Evolutionary conservation across 2,888 invertebrate species (phyloP).

Genomic region (Sarcophaga caerulescens): DNA sequence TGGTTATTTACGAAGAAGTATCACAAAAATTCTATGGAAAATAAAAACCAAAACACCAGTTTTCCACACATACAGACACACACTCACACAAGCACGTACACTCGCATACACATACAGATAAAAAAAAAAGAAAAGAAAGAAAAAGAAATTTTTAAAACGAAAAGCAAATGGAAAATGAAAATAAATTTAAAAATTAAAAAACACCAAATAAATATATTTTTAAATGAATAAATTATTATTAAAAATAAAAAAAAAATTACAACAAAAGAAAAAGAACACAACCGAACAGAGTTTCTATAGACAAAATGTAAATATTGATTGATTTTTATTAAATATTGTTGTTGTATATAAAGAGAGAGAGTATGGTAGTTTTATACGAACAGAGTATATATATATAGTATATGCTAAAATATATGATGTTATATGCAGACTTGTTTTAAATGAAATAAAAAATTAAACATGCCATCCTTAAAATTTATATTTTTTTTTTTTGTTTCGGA

Average conservation of each 20-base stretch:
- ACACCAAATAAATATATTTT: too few species aligned
- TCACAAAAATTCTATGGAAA: too few species aligned
- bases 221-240: too few species aligned
- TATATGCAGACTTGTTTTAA: constrained; percentile 52
- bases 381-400: neutral
- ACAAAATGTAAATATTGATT: constrained; percentile 59
- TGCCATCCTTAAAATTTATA: constrained; percentile 35
- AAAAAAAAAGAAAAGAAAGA: too few species aligned
- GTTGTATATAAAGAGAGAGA: neutral
- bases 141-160: too few species aligned
- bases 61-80: too few species aligned
- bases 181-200: too few species aligned
- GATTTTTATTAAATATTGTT: constrained; percentile 25
- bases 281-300: constrained; percentile 41
- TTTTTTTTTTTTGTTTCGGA: constrained; percentile 14
- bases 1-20: neutral
- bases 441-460: constrained; percentile 37
- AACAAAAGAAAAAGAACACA: constrained; percentile 15
- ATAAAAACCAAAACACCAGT: too few species aligned
- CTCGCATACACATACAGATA: too few species aligned
- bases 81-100: too few species aligned
- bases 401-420: constrained; percentile 53
- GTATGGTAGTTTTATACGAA: neutral
- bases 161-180: too few species aligned
- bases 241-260: constrained; percentile 31